These are phyloP conservation scores for Prionace glauca DNA, from an alignment of 2,797 vertebrate species.

Conservation along the genomic window DNA sequence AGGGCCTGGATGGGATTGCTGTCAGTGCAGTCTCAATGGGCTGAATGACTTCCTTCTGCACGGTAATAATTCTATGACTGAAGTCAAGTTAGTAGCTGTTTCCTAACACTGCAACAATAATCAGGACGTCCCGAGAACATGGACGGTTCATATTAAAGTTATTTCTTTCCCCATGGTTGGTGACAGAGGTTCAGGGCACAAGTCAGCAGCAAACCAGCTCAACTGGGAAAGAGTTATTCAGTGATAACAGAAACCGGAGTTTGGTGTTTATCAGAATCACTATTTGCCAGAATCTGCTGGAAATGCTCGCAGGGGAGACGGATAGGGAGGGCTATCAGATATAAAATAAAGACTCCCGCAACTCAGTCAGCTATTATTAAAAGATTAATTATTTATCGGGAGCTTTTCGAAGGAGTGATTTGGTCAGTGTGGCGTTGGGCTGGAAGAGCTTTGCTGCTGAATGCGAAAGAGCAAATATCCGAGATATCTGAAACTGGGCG, in stretches of 20 bases:
- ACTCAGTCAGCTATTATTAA: neutral
- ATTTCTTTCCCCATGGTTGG: neutral
- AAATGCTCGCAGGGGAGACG: too few species aligned
- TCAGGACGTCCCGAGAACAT: neutral
- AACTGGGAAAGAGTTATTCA: neutral
- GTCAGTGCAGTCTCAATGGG: too few species aligned
- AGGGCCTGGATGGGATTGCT: too few species aligned
- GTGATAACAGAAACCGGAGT: too few species aligned
- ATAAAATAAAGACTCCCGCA: neutral
- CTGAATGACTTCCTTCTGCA: too few species aligned
- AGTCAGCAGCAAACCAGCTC: neutral
- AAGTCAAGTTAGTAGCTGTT: neutral
- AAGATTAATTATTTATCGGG: neutral
- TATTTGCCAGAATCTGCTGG: neutral
- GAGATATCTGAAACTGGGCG: neutral
- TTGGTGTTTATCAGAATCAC: neutral
- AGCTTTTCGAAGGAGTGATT: neutral
- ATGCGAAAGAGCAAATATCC: neutral
- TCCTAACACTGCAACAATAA: neutral
- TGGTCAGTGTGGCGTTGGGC: neutral
- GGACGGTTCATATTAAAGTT: neutral
- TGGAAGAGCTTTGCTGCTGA: neutral
- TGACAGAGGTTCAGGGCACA: neutral
- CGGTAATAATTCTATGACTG: too few species aligned
- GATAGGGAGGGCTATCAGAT: too few species aligned